Evolutionary conservation across 2,797 vertebrate species (phyloP).

Genomic region (Pogoniulus pusillus): DNA sequence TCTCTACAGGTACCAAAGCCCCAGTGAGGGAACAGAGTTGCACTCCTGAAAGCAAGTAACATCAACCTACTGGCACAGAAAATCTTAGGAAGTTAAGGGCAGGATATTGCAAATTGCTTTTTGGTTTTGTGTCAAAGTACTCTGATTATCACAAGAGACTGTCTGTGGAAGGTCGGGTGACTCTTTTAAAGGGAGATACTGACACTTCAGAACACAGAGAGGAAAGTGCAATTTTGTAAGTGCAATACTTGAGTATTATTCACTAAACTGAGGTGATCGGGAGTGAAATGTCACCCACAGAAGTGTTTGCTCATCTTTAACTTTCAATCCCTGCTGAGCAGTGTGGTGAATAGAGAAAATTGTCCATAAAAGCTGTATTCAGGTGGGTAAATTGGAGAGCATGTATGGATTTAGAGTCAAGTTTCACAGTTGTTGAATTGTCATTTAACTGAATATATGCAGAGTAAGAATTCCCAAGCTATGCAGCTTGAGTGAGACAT

Average conservation of each 20-base stretch:
- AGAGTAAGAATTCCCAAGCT: neutral
- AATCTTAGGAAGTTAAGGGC: neutral
- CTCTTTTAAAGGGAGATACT: neutral
- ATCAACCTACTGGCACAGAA: neutral
- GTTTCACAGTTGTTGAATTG: neutral
- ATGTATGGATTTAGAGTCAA: neutral
- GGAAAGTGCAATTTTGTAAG: neutral
- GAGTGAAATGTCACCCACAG: neutral
- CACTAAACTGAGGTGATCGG: neutral
- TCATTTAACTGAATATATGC: neutral
- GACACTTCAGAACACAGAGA: neutral
- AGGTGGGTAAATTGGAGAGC: neutral
- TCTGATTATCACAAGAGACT: neutral
- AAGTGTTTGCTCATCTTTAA: neutral
- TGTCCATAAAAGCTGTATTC: neutral
- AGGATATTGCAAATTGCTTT: fast-evolving
- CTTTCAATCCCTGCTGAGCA: neutral
- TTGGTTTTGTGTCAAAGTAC: neutral
- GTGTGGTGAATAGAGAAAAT: neutral
- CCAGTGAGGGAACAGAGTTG: neutral
- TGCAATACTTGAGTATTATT: neutral
- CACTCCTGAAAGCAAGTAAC: neutral
- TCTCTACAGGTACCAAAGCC: neutral
- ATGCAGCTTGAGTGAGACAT: neutral
- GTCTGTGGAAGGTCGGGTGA: neutral